These are phyloP conservation scores for Polyergus mexicanus DNA, from an alignment of 1,140 invertebrate species.

Conservation along the genomic window DNA sequence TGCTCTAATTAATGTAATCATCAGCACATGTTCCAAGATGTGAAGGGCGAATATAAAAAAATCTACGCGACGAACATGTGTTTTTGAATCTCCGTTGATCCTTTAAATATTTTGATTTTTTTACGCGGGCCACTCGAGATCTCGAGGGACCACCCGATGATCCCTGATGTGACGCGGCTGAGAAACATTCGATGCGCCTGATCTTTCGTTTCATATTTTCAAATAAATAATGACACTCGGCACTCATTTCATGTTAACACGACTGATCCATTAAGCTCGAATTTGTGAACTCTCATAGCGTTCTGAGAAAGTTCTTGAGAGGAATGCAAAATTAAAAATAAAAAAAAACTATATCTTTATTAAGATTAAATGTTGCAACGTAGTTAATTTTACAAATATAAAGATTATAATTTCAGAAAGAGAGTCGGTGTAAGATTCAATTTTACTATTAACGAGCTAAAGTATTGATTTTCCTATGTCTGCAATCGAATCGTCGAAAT, in stretches of 20 bases:
- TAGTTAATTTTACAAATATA: not conserved
- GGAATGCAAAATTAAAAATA: not conserved
- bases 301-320: not conserved
- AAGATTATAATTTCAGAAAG: not conserved
- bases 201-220: conserved; percentile 39
- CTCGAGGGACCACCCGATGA: not conserved
- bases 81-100: conserved; percentile 35
- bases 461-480: conserved; percentile 38
- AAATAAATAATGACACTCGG: conserved; percentile 25
- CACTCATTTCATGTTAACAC: conserved; percentile 20
- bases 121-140: conserved; percentile 41
- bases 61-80: conserved; percentile 61
- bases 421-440: not conserved
- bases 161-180: conserved; percentile 15
- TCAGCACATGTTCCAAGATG: conserved; percentile 64
- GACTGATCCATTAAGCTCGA: conserved; percentile 28
- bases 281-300: not conserved
- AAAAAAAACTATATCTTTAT: not conserved
- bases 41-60: not conserved
- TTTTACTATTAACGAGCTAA: conserved; percentile 39
- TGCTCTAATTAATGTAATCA: conserved; percentile 57
- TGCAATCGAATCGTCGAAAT: not conserved
- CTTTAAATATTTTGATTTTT: conserved; percentile 72
- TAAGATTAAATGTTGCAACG: not conserved
- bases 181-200: conserved; percentile 32